Percentiles rank a stretch among this genome's conserved stretches.
Conservation (phyloP, 2,113 vertebrate genomes). For the Zapornia atra region DNA sequence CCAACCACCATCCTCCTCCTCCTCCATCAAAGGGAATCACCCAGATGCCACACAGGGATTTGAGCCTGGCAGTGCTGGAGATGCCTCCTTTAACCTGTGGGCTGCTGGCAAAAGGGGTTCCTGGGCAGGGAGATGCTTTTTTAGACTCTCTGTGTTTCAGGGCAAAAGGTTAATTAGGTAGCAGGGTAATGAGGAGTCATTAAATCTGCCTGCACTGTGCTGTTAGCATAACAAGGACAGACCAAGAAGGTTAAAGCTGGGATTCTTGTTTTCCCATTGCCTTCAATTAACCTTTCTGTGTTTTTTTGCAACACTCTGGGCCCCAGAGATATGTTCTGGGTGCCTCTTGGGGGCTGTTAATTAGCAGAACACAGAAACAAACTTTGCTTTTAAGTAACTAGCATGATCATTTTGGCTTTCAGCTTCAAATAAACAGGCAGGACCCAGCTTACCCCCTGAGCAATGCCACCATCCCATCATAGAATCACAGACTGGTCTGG, state of each 20-base stretch:
- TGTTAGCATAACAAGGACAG: slow-evolving; percentile 52
- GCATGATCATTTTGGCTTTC: background rate
- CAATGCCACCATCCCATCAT: background rate
- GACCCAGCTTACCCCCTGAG: background rate
- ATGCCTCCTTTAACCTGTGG: background rate
- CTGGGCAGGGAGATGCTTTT: slow-evolving; percentile 5
- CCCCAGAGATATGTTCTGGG: slow-evolving; percentile 2
- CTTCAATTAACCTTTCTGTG: slow-evolving; percentile 70
- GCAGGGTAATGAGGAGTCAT: slow-evolving; percentile 58
- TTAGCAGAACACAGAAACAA: slow-evolving; percentile 48
- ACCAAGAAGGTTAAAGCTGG: slow-evolving; percentile 3
- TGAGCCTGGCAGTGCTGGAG: background rate
- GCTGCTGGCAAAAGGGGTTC: background rate
- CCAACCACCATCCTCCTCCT: background rate
- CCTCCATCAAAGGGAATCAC: background rate
- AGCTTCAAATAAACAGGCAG: slow-evolving; percentile 25
- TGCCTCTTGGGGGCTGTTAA: slow-evolving; percentile 33
- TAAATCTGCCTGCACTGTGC: slow-evolving; percentile 41
- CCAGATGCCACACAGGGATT: background rate
- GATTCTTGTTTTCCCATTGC: slow-evolving; percentile 45
- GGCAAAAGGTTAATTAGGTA: slow-evolving; percentile 72
- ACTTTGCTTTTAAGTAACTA: background rate
- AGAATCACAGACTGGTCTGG: too few species aligned
- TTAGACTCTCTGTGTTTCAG: slow-evolving; percentile 1
- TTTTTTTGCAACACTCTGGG: background rate